Evolutionary conservation across 2,888 invertebrate genomes (phyloP), one percentile per base, ranked within the genome.

Genomic region (Xanthia togata): DNA sequence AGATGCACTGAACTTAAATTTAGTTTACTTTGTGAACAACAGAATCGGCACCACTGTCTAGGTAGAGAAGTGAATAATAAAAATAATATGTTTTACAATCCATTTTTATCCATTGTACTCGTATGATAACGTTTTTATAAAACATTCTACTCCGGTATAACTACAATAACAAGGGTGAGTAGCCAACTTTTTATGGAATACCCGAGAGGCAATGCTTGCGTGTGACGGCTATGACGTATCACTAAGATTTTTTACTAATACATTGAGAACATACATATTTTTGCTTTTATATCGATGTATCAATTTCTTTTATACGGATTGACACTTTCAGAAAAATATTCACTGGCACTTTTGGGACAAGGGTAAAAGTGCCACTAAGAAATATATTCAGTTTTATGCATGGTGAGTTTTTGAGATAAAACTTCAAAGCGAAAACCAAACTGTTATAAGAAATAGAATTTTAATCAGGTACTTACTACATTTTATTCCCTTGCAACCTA

Each of bases 231-330:
- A 96, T 96, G 96, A 96, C 95, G 96, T 96, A 96, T 96, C 93
- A 92, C 93, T 92, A 90, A 93, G 92, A 93, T 94, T 95, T 96
- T 94, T 96, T 95, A 94, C 92, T 93, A 94, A 94, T 92, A 94
- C 90, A 90, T 89, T 89, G 90, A 81, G 93, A 95, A 96, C 96
- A 96, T 95, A 96, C 96, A 96, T 95, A 96, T 95, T 95, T 96
- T 96, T 96, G 96, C 96, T 96, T 95, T 96, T 96, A 96, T 94
- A 91, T 94, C 95, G 94, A 96, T 96, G 93, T 93, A 96, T 96
- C 96, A 96, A 95, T 94, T 95, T 94, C 93, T 93, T 93, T 95
- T 94, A 93, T 94, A 89, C 89, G 88, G 88, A 88, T 93, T 89
- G 94, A 94, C 94, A 89, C 91, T 90, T 92, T 82, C 64, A 72